These are phyloP conservation scores for Morphnarchus princeps DNA, from an alignment of 2,113 vertebrate species.

Conservation along the genomic window DNA sequence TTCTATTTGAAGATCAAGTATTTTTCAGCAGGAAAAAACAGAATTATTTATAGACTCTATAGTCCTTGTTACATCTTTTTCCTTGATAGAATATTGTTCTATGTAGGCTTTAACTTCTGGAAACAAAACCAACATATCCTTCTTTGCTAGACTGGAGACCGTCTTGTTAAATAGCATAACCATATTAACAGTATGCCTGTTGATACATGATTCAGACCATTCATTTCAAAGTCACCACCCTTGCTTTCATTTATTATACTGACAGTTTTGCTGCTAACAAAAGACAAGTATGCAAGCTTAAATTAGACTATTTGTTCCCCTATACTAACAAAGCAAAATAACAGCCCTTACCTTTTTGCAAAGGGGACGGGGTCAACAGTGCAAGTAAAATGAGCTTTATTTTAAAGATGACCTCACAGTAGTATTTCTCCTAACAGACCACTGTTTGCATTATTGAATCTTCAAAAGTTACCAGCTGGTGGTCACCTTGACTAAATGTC, in stretches of 20 bases:
- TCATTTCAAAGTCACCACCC: not conserved
- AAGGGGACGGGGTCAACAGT: not conserved
- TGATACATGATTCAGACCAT: not conserved
- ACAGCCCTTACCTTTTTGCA: not conserved
- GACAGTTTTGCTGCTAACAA: conserved; percentile 4
- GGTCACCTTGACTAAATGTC: conserved; percentile 50
- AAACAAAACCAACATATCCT: not conserved
- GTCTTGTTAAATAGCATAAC: not conserved
- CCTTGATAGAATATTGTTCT: not conserved
- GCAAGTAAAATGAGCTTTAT: not conserved
- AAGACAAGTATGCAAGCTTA: not conserved
- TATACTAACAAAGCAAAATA: not conserved
- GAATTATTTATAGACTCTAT: not conserved
- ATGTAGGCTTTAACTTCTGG: not conserved
- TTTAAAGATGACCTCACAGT: conserved; percentile 1
- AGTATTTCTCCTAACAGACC: not conserved
- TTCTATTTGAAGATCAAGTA: not conserved
- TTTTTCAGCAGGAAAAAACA: not conserved
- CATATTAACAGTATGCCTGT: not conserved
- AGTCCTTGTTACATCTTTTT: not conserved
- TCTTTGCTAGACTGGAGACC: not conserved
- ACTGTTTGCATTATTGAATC: conserved; percentile 44
- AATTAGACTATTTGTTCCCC: not conserved
- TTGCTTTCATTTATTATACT: conserved; percentile 7
- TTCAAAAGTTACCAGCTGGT: conserved; percentile 2